These are phyloP conservation scores for Volucella inflata DNA, from an alignment of 2,888 invertebrate genomes.

Conservation along the genomic window DNA sequence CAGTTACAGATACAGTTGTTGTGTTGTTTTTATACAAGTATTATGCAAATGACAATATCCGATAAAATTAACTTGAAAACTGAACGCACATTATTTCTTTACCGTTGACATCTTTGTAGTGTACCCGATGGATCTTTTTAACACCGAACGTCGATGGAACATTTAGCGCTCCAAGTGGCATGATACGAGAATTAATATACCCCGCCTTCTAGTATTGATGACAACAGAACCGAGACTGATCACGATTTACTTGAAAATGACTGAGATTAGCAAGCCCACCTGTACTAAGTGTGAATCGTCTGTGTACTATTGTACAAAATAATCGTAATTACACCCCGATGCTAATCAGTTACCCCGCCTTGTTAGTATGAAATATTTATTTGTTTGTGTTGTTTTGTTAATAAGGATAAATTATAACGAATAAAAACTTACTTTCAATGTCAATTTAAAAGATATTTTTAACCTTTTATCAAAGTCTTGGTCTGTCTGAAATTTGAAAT, in stretches of 20 bases:
- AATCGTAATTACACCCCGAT: constrained; percentile 40
- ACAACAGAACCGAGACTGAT: constrained; percentile 63
- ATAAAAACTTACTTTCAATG: constrained; percentile 5
- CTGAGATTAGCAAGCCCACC: constrained; percentile 52
- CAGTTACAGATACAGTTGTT: constrained; percentile 30
- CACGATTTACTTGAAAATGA: constrained; percentile 53
- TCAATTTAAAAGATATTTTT: constrained; percentile 1
- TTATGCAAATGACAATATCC: constrained; percentile 24
- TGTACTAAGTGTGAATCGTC: constrained; percentile 51
- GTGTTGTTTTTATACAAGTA: constrained; percentile 3
- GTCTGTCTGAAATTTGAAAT: background rate
- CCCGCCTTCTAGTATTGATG: constrained; percentile 42
- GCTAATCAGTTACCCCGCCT: constrained; percentile 49
- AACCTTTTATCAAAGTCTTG: constrained; percentile 32
- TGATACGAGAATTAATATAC: constrained; percentile 23
- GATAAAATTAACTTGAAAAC: constrained; percentile 57
- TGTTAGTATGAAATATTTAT: constrained; percentile 12
- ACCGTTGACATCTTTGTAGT: constrained; percentile 71
- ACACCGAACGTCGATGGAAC: constrained; percentile 30
- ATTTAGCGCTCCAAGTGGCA: constrained; percentile 59
- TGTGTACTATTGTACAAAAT: constrained; percentile 32
- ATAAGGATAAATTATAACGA: constrained; percentile 20
- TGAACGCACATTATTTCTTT: constrained; percentile 71
- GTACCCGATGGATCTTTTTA: constrained; percentile 71
- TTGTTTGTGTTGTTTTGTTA: constrained; percentile 36